phyloP scores from a whole-genome alignment of 2,888 invertebrate genomes.

The Iphiclides podalirius region DNA sequence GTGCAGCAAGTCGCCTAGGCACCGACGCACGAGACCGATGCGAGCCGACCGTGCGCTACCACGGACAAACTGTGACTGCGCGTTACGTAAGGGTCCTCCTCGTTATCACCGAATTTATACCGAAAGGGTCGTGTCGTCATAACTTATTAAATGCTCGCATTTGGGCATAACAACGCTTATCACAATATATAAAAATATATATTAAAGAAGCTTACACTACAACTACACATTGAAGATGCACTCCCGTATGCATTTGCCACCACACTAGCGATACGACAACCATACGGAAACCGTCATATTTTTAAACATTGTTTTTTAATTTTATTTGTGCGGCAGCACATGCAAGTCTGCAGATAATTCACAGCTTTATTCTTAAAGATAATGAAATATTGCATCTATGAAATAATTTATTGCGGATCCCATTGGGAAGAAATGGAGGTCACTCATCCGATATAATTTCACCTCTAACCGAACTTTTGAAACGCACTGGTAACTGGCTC shows the following conservation, averaged over 20 bases:
- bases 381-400: constrained; percentile 62
- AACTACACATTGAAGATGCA: constrained; percentile 75
- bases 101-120: constrained; percentile 59
- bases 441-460: constrained; percentile 34
- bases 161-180: constrained; percentile 78
- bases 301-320: constrained; percentile 42
- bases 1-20: constrained; percentile 75
- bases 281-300: constrained; percentile 56
- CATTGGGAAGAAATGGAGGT: constrained; percentile 52
- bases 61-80: constrained; percentile 5
- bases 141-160: constrained; percentile 77
- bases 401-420: constrained; percentile 41
- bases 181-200: constrained; percentile 80
- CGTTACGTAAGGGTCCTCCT: constrained; percentile 15
- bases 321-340: constrained; percentile 77
- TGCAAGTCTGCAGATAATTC: constrained; percentile 70
- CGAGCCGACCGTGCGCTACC: constrained; percentile 17
- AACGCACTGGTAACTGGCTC: constrained; percentile 69
- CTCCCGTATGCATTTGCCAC: constrained; percentile 74
- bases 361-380: constrained; percentile 66
- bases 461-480: constrained; percentile 31
- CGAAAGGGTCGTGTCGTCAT: constrained; percentile 55
- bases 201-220: constrained; percentile 77
- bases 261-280: constrained; percentile 60
- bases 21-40: constrained; percentile 44